Conservation (phyloP, 2,113 vertebrate species). For the rabbit (Oryctolagus cuniculus) region DNA sequence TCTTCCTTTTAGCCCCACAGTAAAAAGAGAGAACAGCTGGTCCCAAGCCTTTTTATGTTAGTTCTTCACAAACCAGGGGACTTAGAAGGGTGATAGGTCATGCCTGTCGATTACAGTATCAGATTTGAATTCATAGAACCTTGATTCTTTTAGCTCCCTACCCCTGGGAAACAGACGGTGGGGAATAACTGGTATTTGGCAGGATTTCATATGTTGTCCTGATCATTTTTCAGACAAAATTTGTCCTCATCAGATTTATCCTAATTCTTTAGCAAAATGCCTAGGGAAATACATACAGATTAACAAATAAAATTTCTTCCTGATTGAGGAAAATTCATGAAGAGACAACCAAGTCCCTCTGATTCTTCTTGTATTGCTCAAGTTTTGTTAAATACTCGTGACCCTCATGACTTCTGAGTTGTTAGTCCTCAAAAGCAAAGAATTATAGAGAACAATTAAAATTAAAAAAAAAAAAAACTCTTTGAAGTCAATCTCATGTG, state of each 20-base stretch:
- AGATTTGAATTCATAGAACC: conserved; percentile 41
- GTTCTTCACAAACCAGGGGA: conserved; percentile 27
- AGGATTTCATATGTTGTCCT: conserved; percentile 30
- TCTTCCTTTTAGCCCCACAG: conserved; percentile 33
- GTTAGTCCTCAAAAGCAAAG: not conserved
- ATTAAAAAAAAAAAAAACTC: not conserved
- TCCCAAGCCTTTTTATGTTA: conserved; percentile 41
- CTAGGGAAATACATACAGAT: conserved; percentile 14
- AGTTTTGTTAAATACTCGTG: not conserved
- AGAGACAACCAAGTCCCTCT: not conserved
- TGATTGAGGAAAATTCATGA: not conserved
- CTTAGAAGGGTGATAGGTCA: conserved; percentile 21
- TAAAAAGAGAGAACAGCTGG: conserved; percentile 51
- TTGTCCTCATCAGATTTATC: not conserved
- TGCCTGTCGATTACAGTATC: not conserved
- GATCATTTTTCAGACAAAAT: conserved; percentile 22
- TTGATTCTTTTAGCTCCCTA: conserved; percentile 32
- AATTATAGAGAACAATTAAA: not conserved
- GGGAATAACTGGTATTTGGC: not conserved
- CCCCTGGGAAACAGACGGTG: conserved; percentile 1
- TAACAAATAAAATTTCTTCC: not conserved
- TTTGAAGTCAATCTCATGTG: not conserved
- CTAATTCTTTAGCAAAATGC: conserved; percentile 52
- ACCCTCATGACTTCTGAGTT: not conserved
- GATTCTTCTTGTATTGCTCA: not conserved